These are phyloP conservation scores for Lochmaea capreae DNA, from an alignment of 2,888 invertebrate species.

Conservation along the genomic window DNA sequence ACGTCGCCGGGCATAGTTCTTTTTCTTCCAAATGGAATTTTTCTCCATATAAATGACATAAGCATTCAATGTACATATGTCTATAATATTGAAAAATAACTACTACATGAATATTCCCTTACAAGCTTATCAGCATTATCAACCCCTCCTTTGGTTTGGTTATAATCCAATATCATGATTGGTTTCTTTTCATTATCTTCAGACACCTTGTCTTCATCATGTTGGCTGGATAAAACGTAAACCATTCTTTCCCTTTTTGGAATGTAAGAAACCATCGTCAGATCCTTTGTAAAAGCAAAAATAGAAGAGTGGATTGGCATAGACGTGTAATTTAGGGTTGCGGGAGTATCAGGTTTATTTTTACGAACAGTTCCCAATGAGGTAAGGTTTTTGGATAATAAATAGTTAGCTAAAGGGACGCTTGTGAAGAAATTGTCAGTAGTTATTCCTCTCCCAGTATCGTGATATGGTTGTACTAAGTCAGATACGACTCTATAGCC, in stretches of 20 bases:
- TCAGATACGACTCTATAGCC: conserved; percentile 38
- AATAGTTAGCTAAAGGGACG: conserved; percentile 33
- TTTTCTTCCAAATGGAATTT: conserved; percentile 1
- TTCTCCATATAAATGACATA: conserved; percentile 21
- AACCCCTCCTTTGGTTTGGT: too few species aligned
- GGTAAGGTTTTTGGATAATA: conserved; percentile 36
- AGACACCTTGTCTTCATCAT: too few species aligned
- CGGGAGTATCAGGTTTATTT: conserved; percentile 33
- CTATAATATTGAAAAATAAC: conserved; percentile 27
- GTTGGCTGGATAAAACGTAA: too few species aligned
- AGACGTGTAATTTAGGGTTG: conserved; percentile 22
- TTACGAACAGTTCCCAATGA: conserved; percentile 34
- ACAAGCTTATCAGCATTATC: too few species aligned
- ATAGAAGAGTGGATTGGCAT: conserved; percentile 24
- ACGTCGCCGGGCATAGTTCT: not conserved
- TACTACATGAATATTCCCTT: too few species aligned
- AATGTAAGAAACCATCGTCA: conserved; percentile 28
- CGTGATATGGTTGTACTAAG: conserved; percentile 29
- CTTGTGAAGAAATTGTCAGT: conserved; percentile 37
- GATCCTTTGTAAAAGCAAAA: conserved; percentile 24
- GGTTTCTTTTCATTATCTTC: too few species aligned
- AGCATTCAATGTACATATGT: conserved; percentile 26
- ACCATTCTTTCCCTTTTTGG: too few species aligned
- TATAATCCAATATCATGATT: too few species aligned
- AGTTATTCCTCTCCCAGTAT: conserved; percentile 38